These are phyloP conservation scores for Miltochrista miniata DNA, from an alignment of 2,888 invertebrate species.

Conservation along the genomic window DNA sequence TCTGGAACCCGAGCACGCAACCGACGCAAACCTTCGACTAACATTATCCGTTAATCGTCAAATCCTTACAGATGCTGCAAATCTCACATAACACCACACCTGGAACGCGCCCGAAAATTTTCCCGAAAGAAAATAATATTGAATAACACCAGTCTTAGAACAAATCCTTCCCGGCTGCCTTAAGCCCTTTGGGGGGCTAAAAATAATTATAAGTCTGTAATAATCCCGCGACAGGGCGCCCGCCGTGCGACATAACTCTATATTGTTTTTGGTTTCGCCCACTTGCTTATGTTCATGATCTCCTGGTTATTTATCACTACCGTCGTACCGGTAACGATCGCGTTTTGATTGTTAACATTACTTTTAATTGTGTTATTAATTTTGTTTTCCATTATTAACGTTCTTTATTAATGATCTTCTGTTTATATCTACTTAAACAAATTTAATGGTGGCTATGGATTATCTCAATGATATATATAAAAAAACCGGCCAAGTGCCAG, in stretches of 20 bases:
- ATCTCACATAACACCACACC: constrained; percentile 64
- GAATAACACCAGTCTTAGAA: constrained; percentile 71
- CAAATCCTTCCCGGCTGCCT: constrained; percentile 75
- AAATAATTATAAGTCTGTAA: constrained; percentile 58
- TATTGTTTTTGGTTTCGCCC: constrained; percentile 51
- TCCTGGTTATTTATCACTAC: constrained; percentile 38
- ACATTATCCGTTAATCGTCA: constrained; percentile 40
- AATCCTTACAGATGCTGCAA: constrained; percentile 47
- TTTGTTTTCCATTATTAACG: constrained; percentile 13
- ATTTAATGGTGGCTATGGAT: too few species aligned
- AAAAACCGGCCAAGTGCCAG: too few species aligned
- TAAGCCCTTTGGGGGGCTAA: constrained; percentile 74
- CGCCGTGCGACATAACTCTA: constrained; percentile 46
- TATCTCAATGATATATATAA: too few species aligned
- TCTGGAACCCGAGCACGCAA: constrained; percentile 7
- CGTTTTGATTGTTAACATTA: constrained; percentile 30
- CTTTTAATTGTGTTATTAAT: constrained; percentile 18
- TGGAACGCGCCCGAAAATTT: constrained; percentile 51
- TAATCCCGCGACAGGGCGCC: constrained; percentile 52
- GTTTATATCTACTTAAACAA: too few species aligned
- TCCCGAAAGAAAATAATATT: constrained; percentile 75
- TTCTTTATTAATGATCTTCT: too few species aligned
- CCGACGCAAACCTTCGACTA: constrained; percentile 20
- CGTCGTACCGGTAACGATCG: constrained; percentile 28
- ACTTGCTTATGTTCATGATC: constrained; percentile 42